Conservation (phyloP, 2,113 vertebrate genomes). For the Callionymus lyra region DNA sequence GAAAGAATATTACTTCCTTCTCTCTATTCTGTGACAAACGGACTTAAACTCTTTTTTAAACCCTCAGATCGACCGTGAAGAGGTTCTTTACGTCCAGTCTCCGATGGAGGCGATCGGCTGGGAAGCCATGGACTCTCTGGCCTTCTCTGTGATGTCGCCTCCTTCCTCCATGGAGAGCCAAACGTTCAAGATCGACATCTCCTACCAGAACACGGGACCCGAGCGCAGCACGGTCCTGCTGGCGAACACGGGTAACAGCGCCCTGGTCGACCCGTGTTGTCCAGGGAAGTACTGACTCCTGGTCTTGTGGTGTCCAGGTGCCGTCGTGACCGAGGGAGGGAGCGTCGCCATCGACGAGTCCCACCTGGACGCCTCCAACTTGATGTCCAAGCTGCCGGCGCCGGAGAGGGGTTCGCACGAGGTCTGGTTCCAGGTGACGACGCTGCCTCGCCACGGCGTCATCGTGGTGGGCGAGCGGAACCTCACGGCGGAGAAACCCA, state of each 20-base stretch:
- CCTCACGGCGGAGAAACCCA: slow-evolving; percentile 77
- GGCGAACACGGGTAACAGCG: slow-evolving; percentile 74
- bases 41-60: slow-evolving; percentile 10
- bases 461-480: slow-evolving; percentile 78
- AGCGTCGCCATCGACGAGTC: slow-evolving; percentile 71
- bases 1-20: too few relatives aligned
- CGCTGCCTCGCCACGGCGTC: slow-evolving; percentile 71
- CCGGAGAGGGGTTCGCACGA: slow-evolving; percentile 68
- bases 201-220: slow-evolving; percentile 72
- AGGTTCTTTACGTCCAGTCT: slow-evolving; percentile 72
- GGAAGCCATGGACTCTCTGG: slow-evolving; percentile 74
- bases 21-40: too few relatives aligned
- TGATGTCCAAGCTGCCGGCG: slow-evolving; percentile 74
- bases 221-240: slow-evolving; percentile 67
- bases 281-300: background rate
- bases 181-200: slow-evolving; percentile 75
- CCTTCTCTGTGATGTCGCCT: slow-evolving; percentile 68
- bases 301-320: slow-evolving; percentile 56
- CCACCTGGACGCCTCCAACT: slow-evolving; percentile 79
- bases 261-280: too few relatives aligned
- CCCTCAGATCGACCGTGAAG: slow-evolving; percentile 71
- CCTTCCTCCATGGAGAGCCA: slow-evolving; percentile 71
- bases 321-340: slow-evolving; percentile 72
- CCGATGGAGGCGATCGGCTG: slow-evolving; percentile 60
- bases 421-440: slow-evolving; percentile 81